Base-by-base conservation (phyloP, 2,888 invertebrate genomes). In the Folsomia candida region DNA sequence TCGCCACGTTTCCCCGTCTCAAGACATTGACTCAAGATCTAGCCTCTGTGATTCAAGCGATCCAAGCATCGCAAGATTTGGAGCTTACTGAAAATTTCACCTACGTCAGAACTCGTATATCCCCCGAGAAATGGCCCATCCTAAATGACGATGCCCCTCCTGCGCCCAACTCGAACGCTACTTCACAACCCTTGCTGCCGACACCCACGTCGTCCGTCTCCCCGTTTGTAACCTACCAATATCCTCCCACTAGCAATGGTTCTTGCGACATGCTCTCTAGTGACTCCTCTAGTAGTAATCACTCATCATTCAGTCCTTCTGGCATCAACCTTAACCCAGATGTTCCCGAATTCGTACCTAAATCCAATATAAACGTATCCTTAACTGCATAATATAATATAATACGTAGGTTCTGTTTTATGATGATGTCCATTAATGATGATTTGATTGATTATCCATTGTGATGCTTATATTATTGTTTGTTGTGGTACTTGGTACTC, bases 1-100 rank as follows among this genome's bases (percentile, higher is more conserved):
- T 99, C 77, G 96, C 97, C 70, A 94, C 96, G 22, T 99, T 99
- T 86, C 94, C 95, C 85, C 89, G 98, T 81, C 91, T 99, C 75
- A 72, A 70, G 57, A 70, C 59, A 37, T 70, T 77, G 73, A 77
- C 75, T 14, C 57, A 68, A 62, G 75, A 77, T 58, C 70, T 62
- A 37, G 68, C 59, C 18, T 64, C 72, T 27, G 72, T 77, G 14
- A 29, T 72, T 25, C 57, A 70, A 37, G 72, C 73, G 11, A 75
- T 77, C 60, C 64, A 62, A 37, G 57, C 67, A 18, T 77, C 77
- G 2, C 47, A 27, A 28, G 71, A 70, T 22, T 63, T 77, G 67
- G 72, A 77, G 60, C 25, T 77, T 20, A 67, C 61, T 14, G 68
- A 69, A n/a, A 71, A 72, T 62, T 58, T 70, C 58, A 62, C 51